A percentile compares a stretch with the other conserved stretches of the same genome.
These are phyloP conservation scores for Eptatretus atami DNA, from an alignment of 2,797 vertebrate species.

Conservation along the genomic window DNA sequence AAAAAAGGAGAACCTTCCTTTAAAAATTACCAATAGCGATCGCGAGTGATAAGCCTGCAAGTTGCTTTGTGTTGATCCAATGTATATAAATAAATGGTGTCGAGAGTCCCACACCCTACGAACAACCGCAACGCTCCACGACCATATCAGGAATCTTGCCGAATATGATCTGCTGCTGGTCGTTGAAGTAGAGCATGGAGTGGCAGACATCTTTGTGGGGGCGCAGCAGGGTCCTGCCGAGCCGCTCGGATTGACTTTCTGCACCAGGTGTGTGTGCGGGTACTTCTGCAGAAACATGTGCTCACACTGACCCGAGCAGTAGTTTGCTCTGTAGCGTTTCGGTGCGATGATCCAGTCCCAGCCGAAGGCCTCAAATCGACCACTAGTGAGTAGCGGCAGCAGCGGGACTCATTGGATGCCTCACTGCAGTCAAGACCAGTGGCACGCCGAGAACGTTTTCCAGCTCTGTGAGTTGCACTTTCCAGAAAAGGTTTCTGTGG, in stretches of 20 bases:
- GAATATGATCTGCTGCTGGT: constrained; percentile 73
- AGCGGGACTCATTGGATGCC: constrained; percentile 54
- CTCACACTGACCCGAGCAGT: constrained; percentile 83
- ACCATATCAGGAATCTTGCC: constrained; percentile 92
- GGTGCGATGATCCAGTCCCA: constrained; percentile 97
- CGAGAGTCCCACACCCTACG: constrained; percentile 18
- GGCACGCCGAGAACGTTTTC: constrained; percentile 40
- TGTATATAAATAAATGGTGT: too few species aligned
- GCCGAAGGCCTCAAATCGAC: constrained; percentile 80
- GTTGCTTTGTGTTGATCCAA: too few species aligned
- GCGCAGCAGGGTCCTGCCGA: constrained; percentile 75
- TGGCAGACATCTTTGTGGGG: constrained; percentile 83
- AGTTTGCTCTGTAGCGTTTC: constrained; percentile 89
- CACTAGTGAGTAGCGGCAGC: constrained; percentile 67
- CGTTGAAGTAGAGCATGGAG: constrained; percentile 92
- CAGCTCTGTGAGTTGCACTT: constrained; percentile 54
- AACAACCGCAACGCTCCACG: constrained; percentile 83
- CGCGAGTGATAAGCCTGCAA: too few species aligned
- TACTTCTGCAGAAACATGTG: constrained; percentile 83
- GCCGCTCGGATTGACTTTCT: constrained; percentile 59
- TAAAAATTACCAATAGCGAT: too few species aligned
- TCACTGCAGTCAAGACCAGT: constrained; percentile 68
- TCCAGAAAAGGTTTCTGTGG: constrained; percentile 71
- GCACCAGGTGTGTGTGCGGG: constrained; percentile 70
- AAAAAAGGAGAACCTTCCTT: too few species aligned